These are phyloP conservation scores for Perca fluviatilis DNA, from an alignment of 2,113 vertebrate genomes.

Conservation along the genomic window DNA sequence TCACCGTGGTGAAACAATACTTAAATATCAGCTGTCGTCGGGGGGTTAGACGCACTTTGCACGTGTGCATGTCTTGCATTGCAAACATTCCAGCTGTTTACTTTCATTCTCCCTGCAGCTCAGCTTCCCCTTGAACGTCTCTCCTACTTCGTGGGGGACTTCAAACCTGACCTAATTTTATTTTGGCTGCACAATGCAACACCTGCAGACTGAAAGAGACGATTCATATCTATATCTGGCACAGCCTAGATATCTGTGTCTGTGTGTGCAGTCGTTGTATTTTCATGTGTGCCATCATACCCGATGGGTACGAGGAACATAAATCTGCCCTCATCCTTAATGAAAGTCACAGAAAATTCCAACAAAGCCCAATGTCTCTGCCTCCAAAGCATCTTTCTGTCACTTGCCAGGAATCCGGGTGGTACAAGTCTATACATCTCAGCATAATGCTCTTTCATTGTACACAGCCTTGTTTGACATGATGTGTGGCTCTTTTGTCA, in stretches of 20 bases:
- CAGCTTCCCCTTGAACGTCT: conserved; percentile 21
- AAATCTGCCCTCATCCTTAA: conserved; percentile 54
- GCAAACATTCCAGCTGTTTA: conserved; percentile 53
- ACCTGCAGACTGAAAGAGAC: conserved; percentile 58
- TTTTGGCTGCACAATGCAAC: conserved; percentile 51
- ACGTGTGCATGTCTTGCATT: neutral
- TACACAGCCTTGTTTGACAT: conserved; percentile 67
- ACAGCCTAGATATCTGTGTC: conserved; percentile 40
- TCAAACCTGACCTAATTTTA: conserved; percentile 65
- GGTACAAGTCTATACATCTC: conserved; percentile 75
- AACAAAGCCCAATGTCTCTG: conserved; percentile 63
- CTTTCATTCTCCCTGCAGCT: conserved; percentile 26
- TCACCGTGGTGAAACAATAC: conserved; percentile 4
- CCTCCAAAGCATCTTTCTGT: conserved; percentile 65
- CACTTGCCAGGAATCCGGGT: conserved; percentile 74
- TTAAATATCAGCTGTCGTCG: conserved; percentile 25
- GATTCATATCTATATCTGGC: conserved; percentile 53
- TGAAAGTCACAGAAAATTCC: conserved; percentile 57
- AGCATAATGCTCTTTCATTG: conserved; percentile 76
- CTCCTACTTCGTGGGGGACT: conserved; percentile 25
- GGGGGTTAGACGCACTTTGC: neutral
- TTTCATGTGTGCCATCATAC: conserved; percentile 49
- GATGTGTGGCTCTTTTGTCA: conserved; percentile 81
- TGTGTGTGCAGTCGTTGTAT: conserved; percentile 52
- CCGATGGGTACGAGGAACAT: conserved; percentile 53